Base-by-base conservation (phyloP, 1,140 invertebrate species). In the Neelides sp. region DNA sequence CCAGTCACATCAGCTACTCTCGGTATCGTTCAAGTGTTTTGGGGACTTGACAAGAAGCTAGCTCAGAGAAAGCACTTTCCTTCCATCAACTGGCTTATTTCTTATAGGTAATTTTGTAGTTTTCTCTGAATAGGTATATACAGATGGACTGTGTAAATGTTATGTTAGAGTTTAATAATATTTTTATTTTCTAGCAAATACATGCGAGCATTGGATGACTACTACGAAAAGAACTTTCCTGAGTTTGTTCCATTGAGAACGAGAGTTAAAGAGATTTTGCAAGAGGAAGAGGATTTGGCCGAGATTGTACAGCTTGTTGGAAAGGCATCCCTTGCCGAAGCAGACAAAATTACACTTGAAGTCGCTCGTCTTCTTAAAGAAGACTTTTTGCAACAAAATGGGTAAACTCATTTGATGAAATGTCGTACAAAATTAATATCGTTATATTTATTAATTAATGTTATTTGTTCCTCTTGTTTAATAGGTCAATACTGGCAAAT, bases 31-130 rank as follows among this genome's bases (percentile, higher is more conserved):
- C 95, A 98, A 75, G 96, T 98, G 67, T 98, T 98, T 75, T 99
- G 95, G 95, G 96, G 96, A 62, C 74, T 99, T 61, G 96, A 99
- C 68, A 99, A 99, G 71, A 98, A 98, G 70, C 75, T 99, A 40
- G 96, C 96, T 2, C 96, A 99, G 71, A 78, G 96, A 54, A 99
- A 99, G 72, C 96, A 99, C 73, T 99, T 99, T 77, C 96, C 96
- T 32, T 98, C 94, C 48, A 92, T 99, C 69, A 99, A 99, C 72
- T 99, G 96, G 96, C 79, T 98, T 48, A 98, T 98, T 68, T 97
- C 92, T 1, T 98, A 98, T 79, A 88, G 78, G 70, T 77, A 48
- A 2, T 15, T 4, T 13, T 35, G 8, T 19, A 5, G 3, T 22
- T 20, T 17, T 35, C 22, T 7, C 3, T 35, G 3, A 17, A 49